A percentile compares a stretch with the other conserved stretches of the same genome.
These are phyloP conservation scores for Adoxophyes honmai DNA, from an alignment of 1,140 invertebrate genomes.

Conservation along the genomic window DNA sequence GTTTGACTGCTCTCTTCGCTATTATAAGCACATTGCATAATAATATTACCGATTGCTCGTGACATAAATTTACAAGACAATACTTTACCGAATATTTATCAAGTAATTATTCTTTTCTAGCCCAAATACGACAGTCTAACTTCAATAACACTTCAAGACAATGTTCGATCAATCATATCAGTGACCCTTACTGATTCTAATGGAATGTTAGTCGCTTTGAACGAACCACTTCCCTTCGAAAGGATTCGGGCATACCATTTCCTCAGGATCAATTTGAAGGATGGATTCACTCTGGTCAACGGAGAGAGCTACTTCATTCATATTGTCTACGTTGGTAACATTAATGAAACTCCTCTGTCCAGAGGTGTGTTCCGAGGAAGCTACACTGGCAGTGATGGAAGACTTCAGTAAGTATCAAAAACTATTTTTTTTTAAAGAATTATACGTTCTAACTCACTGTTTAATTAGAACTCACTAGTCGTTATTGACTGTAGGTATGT, in stretches of 20 bases:
- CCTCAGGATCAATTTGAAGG: slow-evolving; percentile 46
- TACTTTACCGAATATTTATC: background rate
- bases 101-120: slow-evolving; percentile 35
- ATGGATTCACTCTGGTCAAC: slow-evolving; percentile 39
- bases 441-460: no score
- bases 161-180: slow-evolving; percentile 48
- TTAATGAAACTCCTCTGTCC: slow-evolving; percentile 64
- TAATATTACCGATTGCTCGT: no score
- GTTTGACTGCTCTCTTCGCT: no score
- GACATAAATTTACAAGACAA: no score
- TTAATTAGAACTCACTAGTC: no score
- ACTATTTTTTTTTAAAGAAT: background rate
- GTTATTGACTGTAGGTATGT: no score
- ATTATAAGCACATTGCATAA: no score
- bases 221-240: slow-evolving; percentile 35
- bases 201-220: slow-evolving; percentile 26
- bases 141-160: slow-evolving; percentile 51
- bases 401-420: slow-evolving; percentile 44
- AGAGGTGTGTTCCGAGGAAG: slow-evolving; percentile 65
- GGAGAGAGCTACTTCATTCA: slow-evolving; percentile 36
- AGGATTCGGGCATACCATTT: slow-evolving; percentile 50
- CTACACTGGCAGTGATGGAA: slow-evolving; percentile 45
- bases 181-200: slow-evolving; percentile 33
- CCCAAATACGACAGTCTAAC: slow-evolving; percentile 35
- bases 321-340: slow-evolving; percentile 56